phyloP scores from a whole-genome alignment of 2,888 invertebrate genomes.

The Hyposoter dolosus region DNA sequence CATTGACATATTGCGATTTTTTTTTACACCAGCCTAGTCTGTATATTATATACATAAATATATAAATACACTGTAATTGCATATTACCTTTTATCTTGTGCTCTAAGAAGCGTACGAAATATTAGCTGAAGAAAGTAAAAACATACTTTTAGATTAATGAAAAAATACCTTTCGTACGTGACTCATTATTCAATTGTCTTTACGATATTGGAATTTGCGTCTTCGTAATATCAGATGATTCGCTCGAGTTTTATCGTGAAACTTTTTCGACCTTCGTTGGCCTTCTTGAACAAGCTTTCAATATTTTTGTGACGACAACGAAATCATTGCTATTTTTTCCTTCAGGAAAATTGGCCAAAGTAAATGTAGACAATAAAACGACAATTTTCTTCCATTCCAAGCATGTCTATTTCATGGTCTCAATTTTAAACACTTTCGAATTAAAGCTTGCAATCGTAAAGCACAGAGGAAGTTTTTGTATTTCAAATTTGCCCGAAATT shows the following conservation, averaged over 20 bases:
- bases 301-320: not conserved
- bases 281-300: not conserved
- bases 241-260: not conserved
- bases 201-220: slow-evolving; percentile 12
- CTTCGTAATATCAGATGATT: not conserved
- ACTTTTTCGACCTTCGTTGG: not conserved
- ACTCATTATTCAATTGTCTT: slow-evolving; percentile 14
- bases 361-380: not conserved
- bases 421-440: not conserved
- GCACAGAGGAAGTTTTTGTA: not conserved
- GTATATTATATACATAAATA: slow-evolving; percentile 13
- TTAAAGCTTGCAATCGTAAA: not conserved
- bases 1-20: not conserved
- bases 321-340: not conserved
- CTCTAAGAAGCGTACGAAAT: slow-evolving; percentile 48
- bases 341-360: not conserved
- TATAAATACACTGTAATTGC: slow-evolving; percentile 62
- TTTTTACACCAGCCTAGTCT: not conserved
- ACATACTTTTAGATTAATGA: slow-evolving; percentile 70
- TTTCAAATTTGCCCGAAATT: too few relatives aligned
- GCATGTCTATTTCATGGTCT: not conserved
- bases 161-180: slow-evolving; percentile 38
- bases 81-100: slow-evolving; percentile 46
- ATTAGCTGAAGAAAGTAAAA: slow-evolving; percentile 65
- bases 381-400: not conserved